These are phyloP conservation scores for Tiaroga cobitis DNA, from an alignment of 2,797 vertebrate genomes.

Conservation along the genomic window DNA sequence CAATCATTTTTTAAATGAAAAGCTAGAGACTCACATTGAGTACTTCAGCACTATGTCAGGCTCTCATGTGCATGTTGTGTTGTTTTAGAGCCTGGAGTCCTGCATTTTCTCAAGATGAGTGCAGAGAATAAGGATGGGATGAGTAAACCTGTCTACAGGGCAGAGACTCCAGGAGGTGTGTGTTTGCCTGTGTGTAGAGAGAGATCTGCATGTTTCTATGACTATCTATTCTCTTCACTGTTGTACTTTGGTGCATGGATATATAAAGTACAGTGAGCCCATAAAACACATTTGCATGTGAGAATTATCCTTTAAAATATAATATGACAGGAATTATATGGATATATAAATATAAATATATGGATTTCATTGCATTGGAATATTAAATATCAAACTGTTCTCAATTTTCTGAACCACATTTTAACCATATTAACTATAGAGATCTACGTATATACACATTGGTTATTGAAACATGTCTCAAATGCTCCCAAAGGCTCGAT, in stretches of 20 bases:
- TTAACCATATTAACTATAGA: neutral
- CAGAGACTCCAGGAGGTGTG: constrained; percentile 70
- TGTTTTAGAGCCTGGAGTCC: constrained; percentile 77
- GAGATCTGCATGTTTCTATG: constrained; percentile 30
- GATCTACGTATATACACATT: neutral
- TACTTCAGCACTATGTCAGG: constrained; percentile 5
- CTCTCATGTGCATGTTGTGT: constrained; percentile 54
- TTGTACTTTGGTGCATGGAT: constrained; percentile 5
- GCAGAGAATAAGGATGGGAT: constrained; percentile 74
- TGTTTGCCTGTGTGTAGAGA: constrained; percentile 40
- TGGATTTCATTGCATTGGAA: neutral
- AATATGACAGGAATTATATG: neutral
- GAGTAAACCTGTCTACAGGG: constrained; percentile 75
- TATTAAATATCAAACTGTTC: neutral
- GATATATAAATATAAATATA: too few species aligned
- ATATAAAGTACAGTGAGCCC: neutral
- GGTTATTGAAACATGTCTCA: too few species aligned
- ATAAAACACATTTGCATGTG: neutral
- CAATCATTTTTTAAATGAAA: constrained; percentile 12
- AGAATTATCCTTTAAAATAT: neutral
- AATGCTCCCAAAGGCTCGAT: neutral
- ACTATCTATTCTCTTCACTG: neutral
- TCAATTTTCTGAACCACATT: neutral
- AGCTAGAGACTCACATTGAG: constrained; percentile 32
- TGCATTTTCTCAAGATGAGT: constrained; percentile 79